A percentile compares a stretch with the other conserved stretches of the same genome.
Conservation (phyloP, 1,140 invertebrate genomes). For the Odontomachus brunneus region DNA sequence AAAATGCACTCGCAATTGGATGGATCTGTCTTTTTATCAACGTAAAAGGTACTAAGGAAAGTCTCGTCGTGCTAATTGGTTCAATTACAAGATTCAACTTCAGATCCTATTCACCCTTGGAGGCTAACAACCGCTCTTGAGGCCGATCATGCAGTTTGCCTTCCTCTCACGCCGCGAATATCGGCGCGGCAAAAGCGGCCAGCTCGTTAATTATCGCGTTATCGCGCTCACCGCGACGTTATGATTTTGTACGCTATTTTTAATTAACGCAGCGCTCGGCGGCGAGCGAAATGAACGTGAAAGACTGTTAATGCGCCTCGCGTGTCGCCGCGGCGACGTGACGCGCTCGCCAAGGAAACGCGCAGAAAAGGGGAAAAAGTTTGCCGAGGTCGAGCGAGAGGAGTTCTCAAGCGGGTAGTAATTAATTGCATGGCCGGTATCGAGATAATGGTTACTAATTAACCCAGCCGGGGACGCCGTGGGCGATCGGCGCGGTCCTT, state of each 20-base stretch:
- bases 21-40: conserved; percentile 11
- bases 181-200: not conserved
- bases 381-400: conserved; percentile 1
- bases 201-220: conserved; percentile 25
- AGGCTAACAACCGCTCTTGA: not conserved
- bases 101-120: conserved; percentile 9
- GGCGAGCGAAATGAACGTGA: conserved; percentile 7
- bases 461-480: conserved; percentile 48
- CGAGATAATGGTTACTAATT: conserved; percentile 75
- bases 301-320: conserved; percentile 34
- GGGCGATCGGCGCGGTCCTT: conserved; percentile 45
- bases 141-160: not conserved
- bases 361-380: conserved; percentile 15
- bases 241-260: conserved; percentile 25
- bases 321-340: not conserved
- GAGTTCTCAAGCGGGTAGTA: conserved; percentile 31
- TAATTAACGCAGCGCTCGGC: conserved; percentile 24
- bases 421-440: conserved; percentile 69
- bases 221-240: not conserved
- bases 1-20: conserved; percentile 1
- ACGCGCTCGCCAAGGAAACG: not conserved
- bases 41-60: not conserved
- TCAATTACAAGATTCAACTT: conserved; percentile 47
- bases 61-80: conserved; percentile 19
- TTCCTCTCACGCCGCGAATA: not conserved